Evolutionary conservation across 2,888 invertebrate species (phyloP).

Genomic region (Hedya salicella): DNA sequence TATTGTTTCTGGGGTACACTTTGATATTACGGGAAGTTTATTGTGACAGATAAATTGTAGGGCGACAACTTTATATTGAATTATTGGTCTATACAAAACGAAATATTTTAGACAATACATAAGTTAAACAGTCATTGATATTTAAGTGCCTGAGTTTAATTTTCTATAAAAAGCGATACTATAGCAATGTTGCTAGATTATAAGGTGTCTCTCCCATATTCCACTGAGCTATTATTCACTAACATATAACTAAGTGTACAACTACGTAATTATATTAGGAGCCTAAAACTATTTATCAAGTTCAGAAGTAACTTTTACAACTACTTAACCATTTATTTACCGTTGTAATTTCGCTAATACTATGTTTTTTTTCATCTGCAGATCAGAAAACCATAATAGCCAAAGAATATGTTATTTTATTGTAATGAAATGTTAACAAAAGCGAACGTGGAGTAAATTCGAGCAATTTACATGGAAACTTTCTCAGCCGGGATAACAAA

Average conservation of each 20-base stretch:
- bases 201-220: no score
- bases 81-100: neutral
- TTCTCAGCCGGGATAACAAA: slow-evolving; percentile 31
- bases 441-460: slow-evolving; percentile 25
- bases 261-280: slow-evolving; percentile 21
- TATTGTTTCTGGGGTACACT: slow-evolving; percentile 1
- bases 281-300: slow-evolving; percentile 21
- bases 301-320: slow-evolving; percentile 21
- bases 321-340: slow-evolving; percentile 18
- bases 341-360: neutral
- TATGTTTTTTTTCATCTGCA: slow-evolving; percentile 15
- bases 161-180: no score
- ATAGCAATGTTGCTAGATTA: no score
- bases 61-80: neutral
- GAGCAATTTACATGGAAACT: slow-evolving; percentile 32
- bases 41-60: neutral
- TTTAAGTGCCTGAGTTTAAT: neutral
- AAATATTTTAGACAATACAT: neutral
- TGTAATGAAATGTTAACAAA: slow-evolving; percentile 37
- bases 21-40: neutral
- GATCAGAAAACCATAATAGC: slow-evolving; percentile 4
- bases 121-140: neutral
- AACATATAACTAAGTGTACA: slow-evolving; percentile 15
- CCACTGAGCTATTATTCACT: no score
- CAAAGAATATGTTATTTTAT: slow-evolving; percentile 16